Conservation (phyloP, 2,888 invertebrate species). For the Pomacea canaliculata region DNA sequence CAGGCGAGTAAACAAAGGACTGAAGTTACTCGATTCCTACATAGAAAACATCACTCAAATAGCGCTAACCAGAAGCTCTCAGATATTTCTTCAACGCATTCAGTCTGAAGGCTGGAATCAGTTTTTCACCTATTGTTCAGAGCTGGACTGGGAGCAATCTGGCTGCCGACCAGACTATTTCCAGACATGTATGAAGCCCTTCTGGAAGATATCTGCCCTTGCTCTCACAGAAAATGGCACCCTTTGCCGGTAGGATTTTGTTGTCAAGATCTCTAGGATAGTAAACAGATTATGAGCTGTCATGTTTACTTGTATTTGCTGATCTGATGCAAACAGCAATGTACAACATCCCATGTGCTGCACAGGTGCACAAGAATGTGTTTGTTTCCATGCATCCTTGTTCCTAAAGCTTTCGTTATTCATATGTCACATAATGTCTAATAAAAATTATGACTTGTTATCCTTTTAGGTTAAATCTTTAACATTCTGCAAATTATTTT, state of each 20-base stretch:
- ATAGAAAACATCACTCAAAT: too few relatives aligned
- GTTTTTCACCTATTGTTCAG: background rate
- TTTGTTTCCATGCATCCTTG: too few relatives aligned
- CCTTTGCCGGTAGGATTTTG: conserved; percentile 20
- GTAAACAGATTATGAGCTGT: too few relatives aligned
- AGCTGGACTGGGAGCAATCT: background rate
- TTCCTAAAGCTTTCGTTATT: too few relatives aligned
- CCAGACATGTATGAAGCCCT: conserved; percentile 1
- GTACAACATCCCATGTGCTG: too few relatives aligned
- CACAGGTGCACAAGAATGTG: too few relatives aligned
- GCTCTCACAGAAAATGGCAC: conserved; percentile 1
- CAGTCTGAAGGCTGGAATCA: background rate
- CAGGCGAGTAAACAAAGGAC: conserved; percentile 1
- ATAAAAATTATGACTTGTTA: too few relatives aligned
- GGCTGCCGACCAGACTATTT: conserved; percentile 3
- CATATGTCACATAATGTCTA: too few relatives aligned
- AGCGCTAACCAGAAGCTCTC: background rate
- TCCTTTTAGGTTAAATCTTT: too few relatives aligned
- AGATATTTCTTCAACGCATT: background rate
- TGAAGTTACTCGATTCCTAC: background rate
- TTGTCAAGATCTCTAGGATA: background rate
- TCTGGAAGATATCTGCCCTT: background rate
- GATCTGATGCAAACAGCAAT: too few relatives aligned
- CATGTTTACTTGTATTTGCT: too few relatives aligned
- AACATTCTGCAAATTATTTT: too few relatives aligned